phyloP scores from a whole-genome alignment of 2,888 invertebrate species.

The Galeruca laticollis region DNA sequence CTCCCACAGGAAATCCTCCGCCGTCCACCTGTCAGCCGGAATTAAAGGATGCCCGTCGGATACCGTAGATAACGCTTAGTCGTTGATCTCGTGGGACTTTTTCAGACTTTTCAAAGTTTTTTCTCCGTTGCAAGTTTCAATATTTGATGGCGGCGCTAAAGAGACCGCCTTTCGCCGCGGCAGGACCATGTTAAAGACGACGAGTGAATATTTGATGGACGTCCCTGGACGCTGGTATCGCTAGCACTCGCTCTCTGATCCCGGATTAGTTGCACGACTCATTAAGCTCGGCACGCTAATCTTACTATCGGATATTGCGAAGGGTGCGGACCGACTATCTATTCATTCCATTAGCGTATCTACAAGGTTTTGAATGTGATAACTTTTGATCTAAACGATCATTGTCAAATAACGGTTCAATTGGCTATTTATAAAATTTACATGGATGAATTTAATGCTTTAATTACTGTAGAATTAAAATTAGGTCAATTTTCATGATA shows the following conservation, averaged over 20 bases:
- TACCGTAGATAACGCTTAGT: conserved; percentile 64
- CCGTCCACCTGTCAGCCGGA: conserved; percentile 71
- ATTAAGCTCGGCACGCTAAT: conserved; percentile 68
- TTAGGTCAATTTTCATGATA: too few relatives aligned
- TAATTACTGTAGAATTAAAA: too few relatives aligned
- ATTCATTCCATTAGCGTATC: conserved; percentile 34
- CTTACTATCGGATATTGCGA: conserved; percentile 66
- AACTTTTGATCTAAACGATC: neutral
- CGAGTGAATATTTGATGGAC: conserved; percentile 65
- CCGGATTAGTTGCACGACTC: conserved; percentile 69
- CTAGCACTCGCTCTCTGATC: conserved; percentile 65
- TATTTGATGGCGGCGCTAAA: conserved; percentile 64
- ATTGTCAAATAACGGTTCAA: neutral
- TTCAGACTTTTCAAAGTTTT: conserved; percentile 49
- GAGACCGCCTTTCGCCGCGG: conserved; percentile 43
- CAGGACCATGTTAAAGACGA: conserved; percentile 38
- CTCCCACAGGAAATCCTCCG: conserved; percentile 63
- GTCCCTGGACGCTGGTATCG: conserved; percentile 56
- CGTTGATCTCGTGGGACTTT: conserved; percentile 57
- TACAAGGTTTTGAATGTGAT: neutral
- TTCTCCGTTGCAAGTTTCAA: conserved; percentile 62
- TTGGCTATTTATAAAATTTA: neutral
- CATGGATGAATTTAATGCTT: too few relatives aligned
- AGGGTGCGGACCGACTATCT: conserved; percentile 42
- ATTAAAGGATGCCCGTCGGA: conserved; percentile 69